Evolutionary conservation across 2,888 invertebrate genomes (phyloP).

Genomic region (Trachelus stipa): DNA sequence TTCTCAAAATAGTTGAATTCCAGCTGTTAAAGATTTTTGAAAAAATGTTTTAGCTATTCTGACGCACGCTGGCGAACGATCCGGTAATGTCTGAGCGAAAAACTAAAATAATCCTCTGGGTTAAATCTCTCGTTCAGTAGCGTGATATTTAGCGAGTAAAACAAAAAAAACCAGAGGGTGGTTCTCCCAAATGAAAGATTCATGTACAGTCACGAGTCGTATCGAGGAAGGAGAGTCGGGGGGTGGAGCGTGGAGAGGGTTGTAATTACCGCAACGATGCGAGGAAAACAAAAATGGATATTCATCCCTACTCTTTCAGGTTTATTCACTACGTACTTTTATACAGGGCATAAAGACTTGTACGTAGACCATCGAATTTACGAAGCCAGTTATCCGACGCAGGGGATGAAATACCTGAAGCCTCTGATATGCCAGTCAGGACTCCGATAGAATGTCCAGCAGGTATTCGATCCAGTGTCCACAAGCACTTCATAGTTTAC

Average conservation of each 20-base stretch:
- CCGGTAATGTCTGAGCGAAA: background rate
- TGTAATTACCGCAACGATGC: background rate
- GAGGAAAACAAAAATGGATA: background rate
- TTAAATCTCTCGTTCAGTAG: background rate
- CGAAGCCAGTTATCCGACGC: background rate
- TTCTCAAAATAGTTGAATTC: background rate
- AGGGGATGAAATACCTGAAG: constrained; percentile 33
- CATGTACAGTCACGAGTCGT: background rate
- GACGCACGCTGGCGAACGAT: background rate
- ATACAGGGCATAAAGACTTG: background rate
- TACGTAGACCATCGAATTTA: background rate
- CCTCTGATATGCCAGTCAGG: constrained; percentile 23
- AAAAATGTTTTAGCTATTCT: background rate
- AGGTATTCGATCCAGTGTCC: constrained; percentile 49
- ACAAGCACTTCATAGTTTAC: constrained; percentile 49
- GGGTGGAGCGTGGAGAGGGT: background rate
- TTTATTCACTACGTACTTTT: background rate
- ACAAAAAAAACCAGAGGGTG: background rate
- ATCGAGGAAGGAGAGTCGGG: too few species aligned
- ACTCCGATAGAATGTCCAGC: constrained; percentile 39
- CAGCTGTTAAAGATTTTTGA: background rate
- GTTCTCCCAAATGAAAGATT: background rate
- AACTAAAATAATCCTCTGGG: background rate
- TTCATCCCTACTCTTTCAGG: background rate
- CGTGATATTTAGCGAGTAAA: too few species aligned